Evolutionary conservation across 1,140 invertebrate species (phyloP).

Genomic region (Pseudomyrmex flavicornis): DNA sequence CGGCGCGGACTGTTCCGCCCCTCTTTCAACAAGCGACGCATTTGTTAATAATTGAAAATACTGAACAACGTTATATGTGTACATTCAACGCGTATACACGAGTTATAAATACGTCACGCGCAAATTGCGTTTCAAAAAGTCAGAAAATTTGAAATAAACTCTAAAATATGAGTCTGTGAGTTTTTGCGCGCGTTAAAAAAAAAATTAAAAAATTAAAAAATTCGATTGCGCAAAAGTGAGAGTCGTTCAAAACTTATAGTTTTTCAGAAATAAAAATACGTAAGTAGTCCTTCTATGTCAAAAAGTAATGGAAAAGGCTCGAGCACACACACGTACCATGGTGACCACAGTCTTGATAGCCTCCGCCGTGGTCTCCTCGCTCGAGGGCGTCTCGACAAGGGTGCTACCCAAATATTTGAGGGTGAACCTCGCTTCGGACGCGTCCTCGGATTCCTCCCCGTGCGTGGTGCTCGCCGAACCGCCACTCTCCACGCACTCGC

Average conservation of each 20-base stretch:
- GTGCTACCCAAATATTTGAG: constrained; percentile 91
- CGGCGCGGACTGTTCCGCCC: not conserved
- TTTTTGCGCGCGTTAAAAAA: not conserved
- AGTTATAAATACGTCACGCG: constrained; percentile 4
- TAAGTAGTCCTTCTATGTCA: no score
- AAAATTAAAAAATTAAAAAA: not conserved
- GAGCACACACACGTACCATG: constrained; percentile 83
- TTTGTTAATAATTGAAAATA: constrained; percentile 41
- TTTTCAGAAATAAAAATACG: no score
- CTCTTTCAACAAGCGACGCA: not conserved
- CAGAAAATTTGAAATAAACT: not conserved
- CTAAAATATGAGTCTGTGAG: not conserved
- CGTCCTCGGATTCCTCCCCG: constrained; percentile 86
- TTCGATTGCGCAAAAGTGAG: no score
- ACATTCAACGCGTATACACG: not conserved
- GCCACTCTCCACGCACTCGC: constrained; percentile 87
- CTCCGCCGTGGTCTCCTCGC: constrained; percentile 88
- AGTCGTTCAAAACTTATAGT: no score
- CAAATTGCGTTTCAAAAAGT: constrained; percentile 10
- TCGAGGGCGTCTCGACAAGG: constrained; percentile 88
- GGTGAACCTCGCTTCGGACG: constrained; percentile 87
- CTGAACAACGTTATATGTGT: not conserved
- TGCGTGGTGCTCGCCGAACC: constrained; percentile 81
- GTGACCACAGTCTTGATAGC: constrained; percentile 90
- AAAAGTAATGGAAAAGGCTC: not conserved